Evolutionary conservation across 2,113 vertebrate genomes (phyloP).

Genomic region (Sturnus vulgaris): DNA sequence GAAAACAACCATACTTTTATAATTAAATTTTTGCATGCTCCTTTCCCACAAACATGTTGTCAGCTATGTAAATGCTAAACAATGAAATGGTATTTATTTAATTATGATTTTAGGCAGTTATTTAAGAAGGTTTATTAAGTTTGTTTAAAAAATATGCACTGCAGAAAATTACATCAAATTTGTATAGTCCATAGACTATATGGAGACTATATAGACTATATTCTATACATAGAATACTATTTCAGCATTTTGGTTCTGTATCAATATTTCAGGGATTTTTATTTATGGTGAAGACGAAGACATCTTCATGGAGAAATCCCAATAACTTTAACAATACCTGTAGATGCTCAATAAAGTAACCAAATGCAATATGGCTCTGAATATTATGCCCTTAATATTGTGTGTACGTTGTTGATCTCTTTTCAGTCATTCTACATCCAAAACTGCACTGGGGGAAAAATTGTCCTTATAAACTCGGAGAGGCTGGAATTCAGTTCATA

Average conservation of each 20-base stretch:
- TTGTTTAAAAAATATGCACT: neutral
- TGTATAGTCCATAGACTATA: neutral
- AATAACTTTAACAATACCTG: neutral
- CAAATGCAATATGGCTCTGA: neutral
- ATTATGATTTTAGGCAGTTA: constrained; percentile 64
- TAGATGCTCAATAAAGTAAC: neutral
- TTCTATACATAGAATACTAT: neutral
- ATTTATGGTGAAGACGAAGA: neutral
- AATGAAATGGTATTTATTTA: constrained; percentile 67
- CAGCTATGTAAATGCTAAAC: constrained; percentile 19
- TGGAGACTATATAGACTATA: no score
- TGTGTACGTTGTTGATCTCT: neutral
- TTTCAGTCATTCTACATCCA: neutral
- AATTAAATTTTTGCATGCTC: constrained; percentile 62
- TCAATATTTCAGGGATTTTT: neutral
- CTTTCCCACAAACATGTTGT: constrained; percentile 44
- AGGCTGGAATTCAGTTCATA: neutral
- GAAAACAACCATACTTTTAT: constrained; percentile 61
- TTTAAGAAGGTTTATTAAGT: constrained; percentile 61
- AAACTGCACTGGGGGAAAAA: neutral
- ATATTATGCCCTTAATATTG: neutral
- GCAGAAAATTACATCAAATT: constrained; percentile 12
- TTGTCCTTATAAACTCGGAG: neutral
- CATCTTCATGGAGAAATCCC: neutral
- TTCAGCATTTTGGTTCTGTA: constrained; percentile 34